These are phyloP conservation scores for Dryococelus australis DNA, from an alignment of 2,888 invertebrate species.

Conservation along the genomic window DNA sequence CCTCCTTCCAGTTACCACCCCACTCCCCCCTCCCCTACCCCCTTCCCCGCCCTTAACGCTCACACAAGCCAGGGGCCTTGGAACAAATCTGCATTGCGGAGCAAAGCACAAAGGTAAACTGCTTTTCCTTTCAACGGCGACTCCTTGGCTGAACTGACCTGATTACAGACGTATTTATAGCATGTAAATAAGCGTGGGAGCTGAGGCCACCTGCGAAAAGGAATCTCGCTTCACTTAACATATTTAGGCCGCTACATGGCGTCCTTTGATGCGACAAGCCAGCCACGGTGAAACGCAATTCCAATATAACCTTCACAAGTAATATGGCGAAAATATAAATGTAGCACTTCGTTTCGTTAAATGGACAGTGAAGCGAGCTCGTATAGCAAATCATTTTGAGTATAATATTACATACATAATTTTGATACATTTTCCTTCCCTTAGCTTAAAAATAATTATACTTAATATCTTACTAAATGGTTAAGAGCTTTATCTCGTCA, in stretches of 20 bases:
- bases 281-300: background rate
- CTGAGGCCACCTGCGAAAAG: background rate
- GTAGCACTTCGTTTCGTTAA: too few species aligned
- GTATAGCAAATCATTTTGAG: too few species aligned
- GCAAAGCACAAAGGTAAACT: background rate
- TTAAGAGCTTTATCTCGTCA: too few species aligned
- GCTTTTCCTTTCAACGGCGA: slow-evolving; percentile 1
- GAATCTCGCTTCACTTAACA: background rate
- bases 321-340: too few species aligned
- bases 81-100: background rate
- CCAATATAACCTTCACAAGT: too few species aligned
- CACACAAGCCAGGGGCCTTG: background rate
- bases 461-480: too few species aligned
- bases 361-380: too few species aligned
- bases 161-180: background rate
- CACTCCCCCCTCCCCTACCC: too few species aligned
- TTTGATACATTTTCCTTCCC: too few species aligned
- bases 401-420: too few species aligned
- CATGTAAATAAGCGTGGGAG: background rate
- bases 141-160: background rate
- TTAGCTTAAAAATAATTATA: too few species aligned
- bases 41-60: background rate
- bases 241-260: background rate
- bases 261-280: background rate
- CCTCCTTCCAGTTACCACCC: too few species aligned